Evolutionary conservation across 2,113 vertebrate genomes (phyloP).

Genomic region (Eolophus roseicapilla): DNA sequence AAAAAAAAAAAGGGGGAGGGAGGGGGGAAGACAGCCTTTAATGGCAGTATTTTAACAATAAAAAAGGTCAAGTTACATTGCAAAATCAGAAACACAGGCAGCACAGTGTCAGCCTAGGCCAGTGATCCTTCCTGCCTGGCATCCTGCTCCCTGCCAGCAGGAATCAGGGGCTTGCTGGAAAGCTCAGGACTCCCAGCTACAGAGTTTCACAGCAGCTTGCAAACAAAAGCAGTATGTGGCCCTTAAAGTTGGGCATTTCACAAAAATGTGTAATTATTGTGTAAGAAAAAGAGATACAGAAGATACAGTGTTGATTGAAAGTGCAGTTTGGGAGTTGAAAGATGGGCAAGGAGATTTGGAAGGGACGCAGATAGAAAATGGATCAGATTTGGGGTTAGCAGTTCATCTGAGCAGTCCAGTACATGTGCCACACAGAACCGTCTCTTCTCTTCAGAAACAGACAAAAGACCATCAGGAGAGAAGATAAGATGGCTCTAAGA

Average conservation of each 20-base stretch:
- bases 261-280: not conserved
- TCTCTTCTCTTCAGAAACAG: not conserved
- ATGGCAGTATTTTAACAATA: not conserved
- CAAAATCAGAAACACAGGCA: not conserved
- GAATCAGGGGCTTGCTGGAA: not conserved
- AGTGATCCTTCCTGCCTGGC: not conserved
- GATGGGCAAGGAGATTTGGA: not conserved
- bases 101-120: not conserved
- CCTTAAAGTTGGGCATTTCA: not conserved
- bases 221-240: not conserved
- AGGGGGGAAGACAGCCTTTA: not conserved
- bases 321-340: not conserved
- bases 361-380: not conserved
- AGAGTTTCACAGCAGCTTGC: not conserved
- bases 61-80: not conserved
- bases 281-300: not conserved
- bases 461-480: not conserved
- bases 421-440: not conserved
- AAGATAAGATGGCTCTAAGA: not conserved
- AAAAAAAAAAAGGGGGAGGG: not conserved
- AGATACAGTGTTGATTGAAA: not conserved
- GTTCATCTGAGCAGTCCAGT: not conserved
- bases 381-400: not conserved
- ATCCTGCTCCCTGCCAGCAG: not conserved
- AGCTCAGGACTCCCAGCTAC: not conserved